Evolutionary conservation across 2,113 vertebrate genomes (phyloP).

Genomic region (Rhea americana): DNA sequence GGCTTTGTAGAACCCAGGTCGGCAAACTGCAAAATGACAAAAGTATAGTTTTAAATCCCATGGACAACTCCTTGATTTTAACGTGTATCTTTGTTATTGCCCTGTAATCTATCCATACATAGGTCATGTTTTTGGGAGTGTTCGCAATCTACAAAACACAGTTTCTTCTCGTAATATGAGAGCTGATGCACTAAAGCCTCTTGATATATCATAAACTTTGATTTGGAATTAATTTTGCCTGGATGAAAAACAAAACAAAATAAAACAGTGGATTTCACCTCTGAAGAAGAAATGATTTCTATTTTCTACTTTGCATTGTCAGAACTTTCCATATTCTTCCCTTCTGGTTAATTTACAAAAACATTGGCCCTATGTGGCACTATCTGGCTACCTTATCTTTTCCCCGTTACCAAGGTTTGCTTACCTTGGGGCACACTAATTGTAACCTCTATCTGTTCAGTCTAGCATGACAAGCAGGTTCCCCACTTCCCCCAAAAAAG

Average conservation of each 20-base stretch:
- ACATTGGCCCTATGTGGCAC: background rate
- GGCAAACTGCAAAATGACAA: conserved; percentile 83
- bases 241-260: background rate
- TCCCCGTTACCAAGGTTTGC: background rate
- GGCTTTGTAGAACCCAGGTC: conserved; percentile 95
- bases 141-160: background rate
- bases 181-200: background rate
- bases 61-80: background rate
- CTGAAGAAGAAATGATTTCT: background rate
- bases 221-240: conserved; percentile 10
- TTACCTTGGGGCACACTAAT: background rate
- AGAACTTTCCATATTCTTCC: background rate
- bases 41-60: conserved; percentile 6
- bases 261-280: background rate
- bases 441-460: background rate
- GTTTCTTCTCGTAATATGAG: background rate
- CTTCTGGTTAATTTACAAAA: background rate
- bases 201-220: background rate
- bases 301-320: background rate
- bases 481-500: too few species aligned
- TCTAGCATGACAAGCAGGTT: background rate
- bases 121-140: background rate
- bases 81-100: background rate
- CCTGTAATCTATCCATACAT: background rate
- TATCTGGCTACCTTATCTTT: background rate